Conservation (phyloP, 2,797 vertebrate species). For the Fundulus diaphanus region DNA sequence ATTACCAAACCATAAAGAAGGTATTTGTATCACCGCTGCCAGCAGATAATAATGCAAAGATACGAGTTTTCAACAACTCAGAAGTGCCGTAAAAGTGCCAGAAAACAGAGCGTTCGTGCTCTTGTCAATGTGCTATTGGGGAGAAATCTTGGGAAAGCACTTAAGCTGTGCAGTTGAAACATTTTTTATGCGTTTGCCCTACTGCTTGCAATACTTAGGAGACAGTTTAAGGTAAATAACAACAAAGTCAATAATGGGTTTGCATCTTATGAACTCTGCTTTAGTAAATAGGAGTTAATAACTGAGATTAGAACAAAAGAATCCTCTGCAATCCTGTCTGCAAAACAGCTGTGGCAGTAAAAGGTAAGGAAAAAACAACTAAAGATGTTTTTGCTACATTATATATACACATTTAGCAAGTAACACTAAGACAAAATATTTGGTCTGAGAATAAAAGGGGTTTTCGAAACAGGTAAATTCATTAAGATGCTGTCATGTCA, state of each 20-base stretch:
- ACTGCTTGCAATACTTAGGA: constrained; percentile 38
- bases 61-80: constrained; percentile 67
- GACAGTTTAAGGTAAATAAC: constrained; percentile 53
- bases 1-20: constrained; percentile 80
- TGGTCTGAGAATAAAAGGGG: neutral
- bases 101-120: constrained; percentile 62
- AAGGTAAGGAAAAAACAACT: neutral
- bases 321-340: neutral
- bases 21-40: constrained; percentile 70
- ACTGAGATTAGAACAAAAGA: constrained; percentile 29
- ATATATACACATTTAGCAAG: too few relatives aligned
- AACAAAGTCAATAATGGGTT: constrained; percentile 58
- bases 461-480: neutral
- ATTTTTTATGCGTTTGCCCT: constrained; percentile 60
- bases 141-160: constrained; percentile 65
- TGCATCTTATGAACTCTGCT: constrained; percentile 19
- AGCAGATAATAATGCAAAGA: constrained; percentile 72
- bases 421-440: neutral
- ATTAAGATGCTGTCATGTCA: neutral
- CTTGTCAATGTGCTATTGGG: constrained; percentile 44
- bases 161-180: constrained; percentile 65
- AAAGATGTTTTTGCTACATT: neutral
- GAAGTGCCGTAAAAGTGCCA: constrained; percentile 61
- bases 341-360: neutral
- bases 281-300: constrained; percentile 34